A percentile compares a stretch with the other conserved stretches of the same genome.
Evolutionary conservation across 2,888 invertebrate species (phyloP).

Genomic region (Miltochrista miniata): DNA sequence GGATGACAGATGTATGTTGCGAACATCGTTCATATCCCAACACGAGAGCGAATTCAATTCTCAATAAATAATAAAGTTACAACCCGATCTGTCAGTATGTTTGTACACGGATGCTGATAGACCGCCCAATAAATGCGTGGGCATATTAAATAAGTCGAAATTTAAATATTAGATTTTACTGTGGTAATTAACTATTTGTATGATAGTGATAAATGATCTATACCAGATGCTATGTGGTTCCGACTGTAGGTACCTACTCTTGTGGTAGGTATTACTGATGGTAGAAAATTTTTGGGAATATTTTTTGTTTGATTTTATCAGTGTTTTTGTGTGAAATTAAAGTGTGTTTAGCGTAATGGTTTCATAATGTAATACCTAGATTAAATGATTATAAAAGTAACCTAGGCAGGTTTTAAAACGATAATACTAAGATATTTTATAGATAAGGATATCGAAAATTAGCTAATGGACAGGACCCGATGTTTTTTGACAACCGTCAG

Average conservation of each 20-base stretch:
- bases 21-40: constrained; percentile 69
- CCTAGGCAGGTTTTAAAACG: too few species aligned
- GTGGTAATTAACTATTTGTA: constrained; percentile 26
- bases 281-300: neutral
- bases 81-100: constrained; percentile 40
- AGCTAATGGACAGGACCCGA: too few species aligned
- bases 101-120: constrained; percentile 33
- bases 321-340: too few species aligned
- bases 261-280: too few species aligned
- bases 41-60: constrained; percentile 73
- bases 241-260: neutral
- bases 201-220: constrained; percentile 34
- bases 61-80: constrained; percentile 65
- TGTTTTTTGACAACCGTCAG: too few species aligned
- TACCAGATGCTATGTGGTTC: neutral
- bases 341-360: too few species aligned
- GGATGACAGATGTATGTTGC: constrained; percentile 73
- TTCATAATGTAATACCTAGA: too few species aligned
- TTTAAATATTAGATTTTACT: constrained; percentile 48
- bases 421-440: too few species aligned
- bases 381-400: too few species aligned
- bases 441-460: too few species aligned
- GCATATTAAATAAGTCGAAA: constrained; percentile 41
- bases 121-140: constrained; percentile 15
- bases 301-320: neutral